Percentiles rank a stretch among this genome's conserved stretches.
Evolutionary conservation across 1,140 invertebrate species (phyloP).

Genomic region (Yoshiicerus persimilis): DNA sequence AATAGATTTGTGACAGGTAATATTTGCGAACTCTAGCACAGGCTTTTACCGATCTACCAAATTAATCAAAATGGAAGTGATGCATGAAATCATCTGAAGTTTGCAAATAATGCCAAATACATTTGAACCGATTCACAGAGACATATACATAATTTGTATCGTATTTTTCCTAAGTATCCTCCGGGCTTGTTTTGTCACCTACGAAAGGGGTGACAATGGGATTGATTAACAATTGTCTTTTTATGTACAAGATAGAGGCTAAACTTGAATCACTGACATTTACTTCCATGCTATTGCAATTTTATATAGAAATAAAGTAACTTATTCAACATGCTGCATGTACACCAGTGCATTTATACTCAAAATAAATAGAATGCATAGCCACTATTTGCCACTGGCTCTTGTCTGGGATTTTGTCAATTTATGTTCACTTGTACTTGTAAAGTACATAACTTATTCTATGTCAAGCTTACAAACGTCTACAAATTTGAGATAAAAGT

Average conservation of each 20-base stretch:
- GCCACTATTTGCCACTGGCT: no score
- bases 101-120: background rate
- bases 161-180: background rate
- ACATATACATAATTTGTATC: background rate
- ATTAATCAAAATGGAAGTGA: background rate
- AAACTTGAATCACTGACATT: background rate
- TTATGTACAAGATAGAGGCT: conserved; percentile 15
- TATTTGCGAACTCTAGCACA: background rate
- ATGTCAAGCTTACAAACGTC: no score
- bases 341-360: no score
- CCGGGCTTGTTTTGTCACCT: background rate
- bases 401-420: no score
- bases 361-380: no score
- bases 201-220: background rate
- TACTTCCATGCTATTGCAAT: background rate
- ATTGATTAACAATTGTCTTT: background rate
- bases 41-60: background rate
- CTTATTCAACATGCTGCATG: no score
- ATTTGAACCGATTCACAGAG: no score
- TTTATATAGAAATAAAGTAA: no score
- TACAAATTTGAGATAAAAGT: no score
- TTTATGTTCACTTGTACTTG: no score
- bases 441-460: no score
- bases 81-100: background rate
- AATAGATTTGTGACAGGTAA: background rate